phyloP scores from a whole-genome alignment of 2,888 invertebrate species.

The Dolichomitus sp. region DNA sequence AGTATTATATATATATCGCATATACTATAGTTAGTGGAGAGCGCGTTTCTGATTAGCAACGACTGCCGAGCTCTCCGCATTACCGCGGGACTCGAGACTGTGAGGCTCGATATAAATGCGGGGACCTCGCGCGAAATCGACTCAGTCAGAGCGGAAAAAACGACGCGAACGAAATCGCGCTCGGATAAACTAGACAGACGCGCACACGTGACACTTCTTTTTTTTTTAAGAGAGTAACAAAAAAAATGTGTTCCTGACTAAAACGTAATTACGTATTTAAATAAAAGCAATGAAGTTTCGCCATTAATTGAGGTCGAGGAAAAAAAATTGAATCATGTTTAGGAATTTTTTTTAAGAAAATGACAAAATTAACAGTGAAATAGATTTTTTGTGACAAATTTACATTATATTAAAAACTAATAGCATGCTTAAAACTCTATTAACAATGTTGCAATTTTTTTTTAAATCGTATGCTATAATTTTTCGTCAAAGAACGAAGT shows the following conservation, averaged over 20 bases:
- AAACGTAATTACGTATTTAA: too few relatives aligned
- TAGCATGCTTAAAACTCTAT: too few relatives aligned
- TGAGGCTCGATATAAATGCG: slow-evolving; percentile 65
- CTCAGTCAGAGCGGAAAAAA: slow-evolving; percentile 68
- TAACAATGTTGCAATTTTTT: too few relatives aligned
- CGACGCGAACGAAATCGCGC: slow-evolving; percentile 63
- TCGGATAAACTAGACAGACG: slow-evolving; percentile 30
- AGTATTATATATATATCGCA: not conserved
- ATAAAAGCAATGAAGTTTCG: too few relatives aligned
- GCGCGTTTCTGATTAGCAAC: slow-evolving; percentile 59
- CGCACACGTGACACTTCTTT: slow-evolving; percentile 41
- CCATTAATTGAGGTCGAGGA: too few relatives aligned
- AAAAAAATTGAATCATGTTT: too few relatives aligned
- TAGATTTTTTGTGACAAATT: too few relatives aligned
- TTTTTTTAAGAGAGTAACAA: slow-evolving; percentile 1
- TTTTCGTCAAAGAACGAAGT: slow-evolving; percentile 66
- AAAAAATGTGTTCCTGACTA: too few relatives aligned
- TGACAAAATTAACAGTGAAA: too few relatives aligned
- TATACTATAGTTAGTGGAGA: not conserved
- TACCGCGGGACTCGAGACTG: slow-evolving; percentile 44
- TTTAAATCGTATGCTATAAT: slow-evolving; percentile 2
- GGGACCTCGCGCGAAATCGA: slow-evolving; percentile 64
- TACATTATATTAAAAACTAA: too few relatives aligned
- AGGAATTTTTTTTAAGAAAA: too few relatives aligned
- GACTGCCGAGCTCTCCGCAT: slow-evolving; percentile 38